These are phyloP conservation scores for Caenorhabditis tropicalis DNA, from an alignment of 1,140 invertebrate species.

Conservation along the genomic window DNA sequence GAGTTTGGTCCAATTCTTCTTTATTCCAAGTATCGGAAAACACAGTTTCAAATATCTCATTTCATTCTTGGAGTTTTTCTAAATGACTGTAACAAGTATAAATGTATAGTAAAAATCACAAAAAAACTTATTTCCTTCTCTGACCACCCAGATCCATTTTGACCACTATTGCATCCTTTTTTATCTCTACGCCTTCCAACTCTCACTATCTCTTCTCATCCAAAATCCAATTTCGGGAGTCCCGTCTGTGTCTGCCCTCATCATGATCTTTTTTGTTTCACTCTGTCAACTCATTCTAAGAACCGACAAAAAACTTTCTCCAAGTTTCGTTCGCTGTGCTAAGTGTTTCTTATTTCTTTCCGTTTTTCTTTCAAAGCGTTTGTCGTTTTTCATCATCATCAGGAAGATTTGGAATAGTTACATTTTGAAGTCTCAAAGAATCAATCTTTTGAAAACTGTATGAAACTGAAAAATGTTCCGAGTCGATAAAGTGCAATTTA, in stretches of 20 bases:
- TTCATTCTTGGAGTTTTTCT: not conserved
- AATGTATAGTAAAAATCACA: not conserved
- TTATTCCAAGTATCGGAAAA: not conserved
- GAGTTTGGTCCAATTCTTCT: not conserved
- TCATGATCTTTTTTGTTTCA: conserved; percentile 25
- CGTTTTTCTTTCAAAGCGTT: not conserved
- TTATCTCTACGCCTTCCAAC: not conserved
- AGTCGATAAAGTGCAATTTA: conserved; percentile 12
- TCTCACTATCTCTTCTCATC: not conserved
- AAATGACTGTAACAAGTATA: too few species aligned
- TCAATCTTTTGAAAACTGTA: too few species aligned
- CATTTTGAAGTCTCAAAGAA: too few species aligned
- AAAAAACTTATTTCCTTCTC: not conserved
- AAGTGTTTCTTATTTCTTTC: not conserved
- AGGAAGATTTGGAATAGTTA: too few species aligned
- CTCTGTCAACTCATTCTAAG: not conserved
- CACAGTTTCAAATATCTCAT: not conserved
- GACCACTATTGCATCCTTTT: too few species aligned
- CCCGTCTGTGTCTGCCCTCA: not conserved
- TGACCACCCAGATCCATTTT: not conserved
- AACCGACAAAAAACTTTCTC: not conserved
- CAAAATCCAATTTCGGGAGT: conserved; percentile 7
- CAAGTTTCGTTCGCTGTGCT: not conserved
- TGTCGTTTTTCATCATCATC: too few species aligned
- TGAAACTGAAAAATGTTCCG: not conserved